Percentiles rank a stretch among this genome's conserved stretches.
Conservation (phyloP, 2,888 invertebrate genomes). For the Aspidiotus rigidus region DNA sequence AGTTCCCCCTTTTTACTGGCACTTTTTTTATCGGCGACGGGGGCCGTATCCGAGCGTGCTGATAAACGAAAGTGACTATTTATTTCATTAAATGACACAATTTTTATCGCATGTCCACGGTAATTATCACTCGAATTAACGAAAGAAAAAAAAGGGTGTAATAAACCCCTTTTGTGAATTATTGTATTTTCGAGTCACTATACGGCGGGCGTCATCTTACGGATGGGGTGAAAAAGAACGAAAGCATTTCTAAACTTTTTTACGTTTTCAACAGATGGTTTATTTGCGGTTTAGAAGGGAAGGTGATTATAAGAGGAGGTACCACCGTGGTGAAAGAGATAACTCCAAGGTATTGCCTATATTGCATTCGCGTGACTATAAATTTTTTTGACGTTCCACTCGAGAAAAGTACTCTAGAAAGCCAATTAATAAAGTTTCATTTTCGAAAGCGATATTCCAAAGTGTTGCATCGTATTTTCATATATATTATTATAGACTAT, state of each 20-base stretch:
- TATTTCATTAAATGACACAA: neutral
- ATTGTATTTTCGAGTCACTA: neutral
- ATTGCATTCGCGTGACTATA: neutral
- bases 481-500: neutral
- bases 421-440: neutral
- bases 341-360: too few species aligned
- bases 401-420: neutral
- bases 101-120: conserved; percentile 1
- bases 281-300: too few species aligned
- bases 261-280: too few species aligned
- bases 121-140: conserved; percentile 4
- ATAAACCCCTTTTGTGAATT: neutral
- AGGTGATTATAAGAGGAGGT: too few species aligned
- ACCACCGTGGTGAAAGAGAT: too few species aligned
- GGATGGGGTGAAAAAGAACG: too few species aligned
- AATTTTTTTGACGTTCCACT: neutral
- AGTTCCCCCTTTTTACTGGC: too few species aligned
- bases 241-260: too few species aligned
- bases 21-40: too few species aligned
- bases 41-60: too few species aligned
- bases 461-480: neutral
- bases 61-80: neutral
- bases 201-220: too few species aligned
- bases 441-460: neutral
- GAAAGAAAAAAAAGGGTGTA: neutral